These are phyloP conservation scores for Coreoperca whiteheadi DNA, from an alignment of 2,113 vertebrate species.

Conservation along the genomic window DNA sequence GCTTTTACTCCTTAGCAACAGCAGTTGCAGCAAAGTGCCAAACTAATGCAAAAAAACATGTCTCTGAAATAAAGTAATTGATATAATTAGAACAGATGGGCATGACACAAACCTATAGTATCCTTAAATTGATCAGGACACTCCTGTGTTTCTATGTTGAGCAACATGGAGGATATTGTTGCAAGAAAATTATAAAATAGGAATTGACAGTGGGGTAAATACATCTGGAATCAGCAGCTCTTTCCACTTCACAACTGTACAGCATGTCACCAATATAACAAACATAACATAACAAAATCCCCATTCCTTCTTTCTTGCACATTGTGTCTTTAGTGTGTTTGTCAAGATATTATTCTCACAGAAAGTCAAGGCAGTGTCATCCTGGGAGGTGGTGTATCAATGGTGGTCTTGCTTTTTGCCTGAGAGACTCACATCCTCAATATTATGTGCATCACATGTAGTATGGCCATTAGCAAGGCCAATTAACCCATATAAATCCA, in stretches of 20 bases:
- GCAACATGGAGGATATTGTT: too few relatives aligned
- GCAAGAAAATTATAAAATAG: background rate
- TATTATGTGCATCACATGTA: constrained; percentile 58
- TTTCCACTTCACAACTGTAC: background rate
- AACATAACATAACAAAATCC: too few relatives aligned
- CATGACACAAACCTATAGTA: background rate
- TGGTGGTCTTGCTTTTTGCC: constrained; percentile 51
- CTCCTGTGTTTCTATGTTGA: background rate
- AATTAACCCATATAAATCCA: constrained; percentile 65
- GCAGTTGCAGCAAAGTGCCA: background rate
- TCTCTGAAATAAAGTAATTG: background rate
- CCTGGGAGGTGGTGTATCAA: constrained; percentile 36
- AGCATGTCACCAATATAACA: background rate
- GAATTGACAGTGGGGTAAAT: background rate
- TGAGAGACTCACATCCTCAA: constrained; percentile 56
- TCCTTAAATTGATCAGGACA: background rate
- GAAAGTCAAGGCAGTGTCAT: constrained; percentile 14
- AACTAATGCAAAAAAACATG: background rate
- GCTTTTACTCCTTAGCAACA: background rate
- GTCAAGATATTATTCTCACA: constrained; percentile 1
- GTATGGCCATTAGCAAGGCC: constrained; percentile 44
- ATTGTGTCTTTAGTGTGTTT: background rate
- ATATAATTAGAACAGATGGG: background rate
- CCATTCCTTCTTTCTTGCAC: too few relatives aligned
- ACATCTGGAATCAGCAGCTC: background rate